Percentiles rank a stretch among this genome's conserved stretches.
phyloP scores from a whole-genome alignment of 2,797 vertebrate genomes.

The Sternarchorhynchus goeldii region DNA sequence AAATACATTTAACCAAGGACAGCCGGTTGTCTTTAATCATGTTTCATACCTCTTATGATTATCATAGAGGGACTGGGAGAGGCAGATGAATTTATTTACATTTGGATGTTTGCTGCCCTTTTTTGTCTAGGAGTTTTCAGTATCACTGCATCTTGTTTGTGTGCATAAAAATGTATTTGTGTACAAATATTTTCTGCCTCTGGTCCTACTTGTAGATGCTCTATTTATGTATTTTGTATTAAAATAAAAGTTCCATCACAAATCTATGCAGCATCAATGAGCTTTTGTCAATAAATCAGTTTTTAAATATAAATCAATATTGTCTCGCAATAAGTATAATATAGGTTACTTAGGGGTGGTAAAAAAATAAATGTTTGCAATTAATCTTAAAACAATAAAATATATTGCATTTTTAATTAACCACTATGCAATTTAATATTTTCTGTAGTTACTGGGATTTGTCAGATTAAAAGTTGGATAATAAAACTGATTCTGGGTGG shows the following conservation, averaged over 20 bases:
- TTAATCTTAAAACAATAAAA: too few relatives aligned
- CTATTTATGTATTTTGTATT: slow-evolving; percentile 85
- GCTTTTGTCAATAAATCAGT: not conserved
- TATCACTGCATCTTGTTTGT: slow-evolving; percentile 20
- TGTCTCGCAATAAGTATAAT: too few relatives aligned
- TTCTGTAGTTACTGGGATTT: too few relatives aligned
- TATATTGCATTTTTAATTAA: too few relatives aligned
- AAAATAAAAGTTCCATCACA: slow-evolving; percentile 70
- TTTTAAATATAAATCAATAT: too few relatives aligned
- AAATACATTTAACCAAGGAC: slow-evolving; percentile 36
- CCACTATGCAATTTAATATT: too few relatives aligned
- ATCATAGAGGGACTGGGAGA: slow-evolving; percentile 44
- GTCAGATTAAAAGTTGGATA: too few relatives aligned
- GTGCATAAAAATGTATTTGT: slow-evolving; percentile 59
- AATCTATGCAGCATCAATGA: not conserved
- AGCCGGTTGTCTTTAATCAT: slow-evolving; percentile 39
- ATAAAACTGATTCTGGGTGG: too few relatives aligned
- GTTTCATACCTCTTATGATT: slow-evolving; percentile 26
- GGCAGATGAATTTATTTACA: slow-evolving; percentile 8
- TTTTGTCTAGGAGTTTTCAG: slow-evolving; percentile 16
- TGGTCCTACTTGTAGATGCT: slow-evolving; percentile 75
- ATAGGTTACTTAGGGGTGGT: too few relatives aligned
- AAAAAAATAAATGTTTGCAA: too few relatives aligned
- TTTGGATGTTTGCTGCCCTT: slow-evolving; percentile 19
- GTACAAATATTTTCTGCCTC: slow-evolving; percentile 66